phyloP scores from a whole-genome alignment of 2,797 vertebrate genomes.

The Acropternis orthonyx region DNA sequence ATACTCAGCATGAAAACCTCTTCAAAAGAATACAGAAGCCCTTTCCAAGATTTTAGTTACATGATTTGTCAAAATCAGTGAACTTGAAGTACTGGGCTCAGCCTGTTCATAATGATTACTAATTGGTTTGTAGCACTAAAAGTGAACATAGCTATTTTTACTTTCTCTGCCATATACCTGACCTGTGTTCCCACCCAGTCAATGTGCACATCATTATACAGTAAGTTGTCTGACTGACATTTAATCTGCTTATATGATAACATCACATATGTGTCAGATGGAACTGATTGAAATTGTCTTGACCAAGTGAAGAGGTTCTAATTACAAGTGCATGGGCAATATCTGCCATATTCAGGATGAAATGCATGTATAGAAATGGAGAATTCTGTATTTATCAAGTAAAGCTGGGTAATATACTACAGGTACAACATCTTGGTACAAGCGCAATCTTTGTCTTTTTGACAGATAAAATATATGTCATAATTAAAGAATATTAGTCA shows the following conservation, averaged over 20 bases:
- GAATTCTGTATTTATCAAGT: neutral
- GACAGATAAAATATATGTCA: neutral
- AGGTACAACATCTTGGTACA: neutral
- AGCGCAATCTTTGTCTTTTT: neutral
- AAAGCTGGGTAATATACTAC: neutral
- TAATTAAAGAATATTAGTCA: neutral
- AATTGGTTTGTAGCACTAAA: neutral
- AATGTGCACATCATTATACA: neutral
- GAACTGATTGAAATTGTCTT: neutral
- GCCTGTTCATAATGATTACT: neutral
- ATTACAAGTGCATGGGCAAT: neutral
- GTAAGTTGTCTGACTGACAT: neutral
- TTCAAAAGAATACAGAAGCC: neutral
- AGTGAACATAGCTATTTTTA: neutral
- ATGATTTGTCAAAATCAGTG: neutral
- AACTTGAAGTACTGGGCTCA: neutral
- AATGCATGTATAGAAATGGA: neutral
- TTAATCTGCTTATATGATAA: neutral
- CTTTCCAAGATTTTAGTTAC: neutral
- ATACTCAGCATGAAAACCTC: neutral
- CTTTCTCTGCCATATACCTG: rapidly evolving
- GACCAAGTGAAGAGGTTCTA: neutral
- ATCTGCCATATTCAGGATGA: neutral
- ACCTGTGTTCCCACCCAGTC: neutral
- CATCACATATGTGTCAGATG: neutral